Percentiles rank a stretch among this genome's conserved stretches.
Evolutionary conservation across 2,888 invertebrate genomes (phyloP).

Genomic region (Drosophila vallismaia): DNA sequence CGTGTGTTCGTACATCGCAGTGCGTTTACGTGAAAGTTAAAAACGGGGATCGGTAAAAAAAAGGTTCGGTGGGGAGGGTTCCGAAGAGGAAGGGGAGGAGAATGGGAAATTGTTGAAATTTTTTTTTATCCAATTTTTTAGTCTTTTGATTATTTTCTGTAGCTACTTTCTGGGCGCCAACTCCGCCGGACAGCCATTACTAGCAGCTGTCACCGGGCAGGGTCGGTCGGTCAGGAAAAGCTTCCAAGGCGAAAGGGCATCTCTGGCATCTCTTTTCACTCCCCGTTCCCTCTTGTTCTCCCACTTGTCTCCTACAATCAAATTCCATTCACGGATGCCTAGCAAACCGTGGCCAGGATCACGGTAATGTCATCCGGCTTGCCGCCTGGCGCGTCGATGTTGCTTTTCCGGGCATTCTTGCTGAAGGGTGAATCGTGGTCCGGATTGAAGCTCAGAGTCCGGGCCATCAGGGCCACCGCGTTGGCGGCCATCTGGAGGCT

Average conservation of each 20-base stretch:
- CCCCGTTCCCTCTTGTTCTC: neutral
- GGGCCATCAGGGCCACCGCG: slow-evolving; percentile 96
- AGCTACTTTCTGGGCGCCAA: neutral
- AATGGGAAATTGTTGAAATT: neutral
- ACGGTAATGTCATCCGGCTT: slow-evolving; percentile 96
- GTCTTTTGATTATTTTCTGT: neutral
- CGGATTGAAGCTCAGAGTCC: slow-evolving; percentile 95
- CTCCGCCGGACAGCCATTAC: slow-evolving; percentile 6
- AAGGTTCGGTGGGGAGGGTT: neutral
- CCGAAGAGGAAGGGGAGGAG: neutral
- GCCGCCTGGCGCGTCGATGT: slow-evolving; percentile 93
- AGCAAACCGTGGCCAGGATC: slow-evolving; percentile 43
- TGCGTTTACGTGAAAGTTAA: neutral
- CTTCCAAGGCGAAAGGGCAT: neutral
- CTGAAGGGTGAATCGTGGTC: slow-evolving; percentile 91
- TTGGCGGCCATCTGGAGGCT: slow-evolving; percentile 94
- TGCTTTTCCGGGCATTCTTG: slow-evolving; percentile 43
- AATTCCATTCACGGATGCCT: neutral
- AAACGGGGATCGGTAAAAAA: neutral
- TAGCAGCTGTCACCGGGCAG: neutral
- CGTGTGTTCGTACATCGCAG: slow-evolving; percentile 1
- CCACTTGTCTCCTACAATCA: neutral
- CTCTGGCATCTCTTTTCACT: neutral
- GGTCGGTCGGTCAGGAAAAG: slow-evolving; percentile 4
- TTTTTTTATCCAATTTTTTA: neutral